phyloP scores from a whole-genome alignment of 2,888 invertebrate genomes.

The Heliconius ismenius region DNA sequence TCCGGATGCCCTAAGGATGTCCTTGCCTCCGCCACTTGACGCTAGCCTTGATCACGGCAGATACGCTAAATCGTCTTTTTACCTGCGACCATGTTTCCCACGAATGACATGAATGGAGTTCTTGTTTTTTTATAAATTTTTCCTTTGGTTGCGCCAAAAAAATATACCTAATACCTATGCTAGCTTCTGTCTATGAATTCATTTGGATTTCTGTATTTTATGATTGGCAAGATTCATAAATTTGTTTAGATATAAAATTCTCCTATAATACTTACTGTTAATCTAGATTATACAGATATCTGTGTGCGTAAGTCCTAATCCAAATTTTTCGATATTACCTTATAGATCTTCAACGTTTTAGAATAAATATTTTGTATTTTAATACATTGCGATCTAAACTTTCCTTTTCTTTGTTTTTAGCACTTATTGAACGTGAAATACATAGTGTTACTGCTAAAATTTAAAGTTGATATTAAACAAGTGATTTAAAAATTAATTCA shows the following conservation, averaged over 20 bases:
- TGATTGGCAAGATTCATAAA: not conserved
- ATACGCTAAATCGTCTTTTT: slow-evolving; percentile 10
- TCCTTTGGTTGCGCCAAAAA: not conserved
- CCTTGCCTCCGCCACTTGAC: slow-evolving; percentile 22
- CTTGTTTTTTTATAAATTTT: not conserved
- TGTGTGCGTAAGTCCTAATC: not conserved
- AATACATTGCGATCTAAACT: not conserved
- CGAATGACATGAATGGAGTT: not conserved
- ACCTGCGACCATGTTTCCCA: not conserved
- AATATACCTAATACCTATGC: not conserved
- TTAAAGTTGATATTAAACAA: not conserved
- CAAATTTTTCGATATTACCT: not conserved
- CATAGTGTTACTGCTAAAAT: not conserved
- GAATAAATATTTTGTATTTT: not conserved
- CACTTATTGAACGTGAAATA: too few relatives aligned
- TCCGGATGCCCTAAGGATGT: slow-evolving; percentile 27
- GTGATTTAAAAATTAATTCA: not conserved
- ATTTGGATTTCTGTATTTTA: not conserved
- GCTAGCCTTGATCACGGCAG: slow-evolving; percentile 16
- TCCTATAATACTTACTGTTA: not conserved
- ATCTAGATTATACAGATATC: not conserved
- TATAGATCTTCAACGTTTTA: not conserved
- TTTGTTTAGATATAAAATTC: not conserved
- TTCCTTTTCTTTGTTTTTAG: not conserved
- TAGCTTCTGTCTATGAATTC: not conserved